Evolutionary conservation across 2,797 vertebrate species (phyloP).

Genomic region (Phataginus tetradactyla): DNA sequence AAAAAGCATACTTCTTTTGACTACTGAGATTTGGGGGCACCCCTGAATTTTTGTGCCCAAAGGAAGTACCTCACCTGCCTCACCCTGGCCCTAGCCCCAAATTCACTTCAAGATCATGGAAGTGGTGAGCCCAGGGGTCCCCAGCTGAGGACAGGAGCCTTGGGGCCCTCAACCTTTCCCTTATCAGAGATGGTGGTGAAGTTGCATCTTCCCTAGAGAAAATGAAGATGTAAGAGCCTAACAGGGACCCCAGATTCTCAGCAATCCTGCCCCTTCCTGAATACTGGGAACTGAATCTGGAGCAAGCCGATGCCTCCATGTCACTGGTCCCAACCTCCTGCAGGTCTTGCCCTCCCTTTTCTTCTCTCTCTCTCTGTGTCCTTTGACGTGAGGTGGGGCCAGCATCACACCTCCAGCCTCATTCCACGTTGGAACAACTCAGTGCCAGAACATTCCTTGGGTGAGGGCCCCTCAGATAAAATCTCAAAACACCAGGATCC

Average conservation of each 20-base stretch:
- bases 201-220: neutral
- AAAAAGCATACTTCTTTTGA: neutral
- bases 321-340: neutral
- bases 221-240: neutral
- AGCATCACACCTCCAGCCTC: neutral
- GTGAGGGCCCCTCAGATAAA: neutral
- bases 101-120: neutral
- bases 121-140: neutral
- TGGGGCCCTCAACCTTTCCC: neutral
- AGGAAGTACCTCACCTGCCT: neutral
- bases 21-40: neutral
- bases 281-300: neutral
- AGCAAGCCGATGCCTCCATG: rapidly evolving
- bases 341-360: neutral
- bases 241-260: neutral
- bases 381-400: neutral
- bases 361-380: neutral
- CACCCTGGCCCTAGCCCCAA: neutral
- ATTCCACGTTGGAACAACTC: neutral
- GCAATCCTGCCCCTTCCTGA: neutral
- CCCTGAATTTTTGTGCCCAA: neutral
- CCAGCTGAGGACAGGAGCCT: neutral
- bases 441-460: neutral
- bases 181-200: neutral
- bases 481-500: neutral